Evolutionary conservation across 2,113 vertebrate species (phyloP).

Genomic region (Arvicanthis niloticus): DNA sequence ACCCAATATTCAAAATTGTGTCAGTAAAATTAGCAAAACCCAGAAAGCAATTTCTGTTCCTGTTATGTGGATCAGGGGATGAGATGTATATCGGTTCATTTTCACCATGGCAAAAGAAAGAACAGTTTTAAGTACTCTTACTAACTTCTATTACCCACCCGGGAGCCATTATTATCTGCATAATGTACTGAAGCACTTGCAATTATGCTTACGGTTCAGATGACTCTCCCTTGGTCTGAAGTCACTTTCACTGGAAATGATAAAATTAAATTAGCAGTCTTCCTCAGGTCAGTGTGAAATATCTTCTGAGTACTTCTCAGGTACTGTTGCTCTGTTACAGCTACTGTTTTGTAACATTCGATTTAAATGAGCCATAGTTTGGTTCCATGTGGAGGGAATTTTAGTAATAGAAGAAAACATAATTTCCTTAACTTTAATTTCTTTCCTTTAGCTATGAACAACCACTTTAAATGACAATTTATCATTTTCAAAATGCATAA

Average conservation of each 20-base stretch:
- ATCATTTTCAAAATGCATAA: neutral
- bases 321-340: slow-evolving; percentile 1
- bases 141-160: slow-evolving; percentile 76
- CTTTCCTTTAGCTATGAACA: neutral
- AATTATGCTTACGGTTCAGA: slow-evolving; percentile 80
- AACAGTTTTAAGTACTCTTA: slow-evolving; percentile 78
- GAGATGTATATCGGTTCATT: slow-evolving; percentile 72
- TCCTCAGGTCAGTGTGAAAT: slow-evolving; percentile 52
- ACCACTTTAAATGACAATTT: slow-evolving; percentile 10
- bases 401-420: slow-evolving; percentile 50
- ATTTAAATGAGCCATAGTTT: slow-evolving; percentile 18
- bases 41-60: slow-evolving; percentile 74
- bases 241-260: slow-evolving; percentile 79
- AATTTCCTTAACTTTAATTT: slow-evolving; percentile 51
- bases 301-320: slow-evolving; percentile 56
- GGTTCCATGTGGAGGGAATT: neutral
- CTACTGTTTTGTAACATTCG: slow-evolving; percentile 1
- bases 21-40: slow-evolving; percentile 77
- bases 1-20: slow-evolving; percentile 31
- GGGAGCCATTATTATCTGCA: slow-evolving; percentile 81
- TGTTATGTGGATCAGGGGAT: slow-evolving; percentile 60
- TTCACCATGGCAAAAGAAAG: slow-evolving; percentile 73
- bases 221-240: slow-evolving; percentile 78
- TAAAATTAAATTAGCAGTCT: slow-evolving; percentile 82
- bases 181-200: slow-evolving; percentile 80